Percentiles rank a stretch among this genome's conserved stretches.
Evolutionary conservation across 2,113 vertebrate species (phyloP).

Genomic region (Brachyhypopomus occidentalis): DNA sequence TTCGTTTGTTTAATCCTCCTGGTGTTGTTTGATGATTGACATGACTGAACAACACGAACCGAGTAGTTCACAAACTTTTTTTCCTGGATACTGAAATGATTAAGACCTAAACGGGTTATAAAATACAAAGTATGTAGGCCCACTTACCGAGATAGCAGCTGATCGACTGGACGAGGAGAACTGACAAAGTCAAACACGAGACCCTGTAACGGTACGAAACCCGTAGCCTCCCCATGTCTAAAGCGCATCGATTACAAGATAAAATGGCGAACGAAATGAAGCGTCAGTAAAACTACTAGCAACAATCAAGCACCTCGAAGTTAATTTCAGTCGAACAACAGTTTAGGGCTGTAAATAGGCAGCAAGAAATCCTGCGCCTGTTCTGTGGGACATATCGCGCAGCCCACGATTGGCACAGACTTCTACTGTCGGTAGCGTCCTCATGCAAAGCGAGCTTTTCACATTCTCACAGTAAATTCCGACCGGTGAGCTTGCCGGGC

Average conservation of each 20-base stretch:
- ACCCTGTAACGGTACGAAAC: conserved; percentile 91
- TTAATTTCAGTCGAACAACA: conserved; percentile 48
- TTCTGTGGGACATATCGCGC: conserved; percentile 64
- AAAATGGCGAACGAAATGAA: conserved; percentile 78
- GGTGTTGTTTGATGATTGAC: too few species aligned
- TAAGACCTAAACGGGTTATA: conserved; percentile 30
- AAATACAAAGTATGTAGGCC: conserved; percentile 21
- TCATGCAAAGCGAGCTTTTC: conserved; percentile 66
- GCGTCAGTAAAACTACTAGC: conserved; percentile 49
- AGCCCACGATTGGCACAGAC: conserved; percentile 56
- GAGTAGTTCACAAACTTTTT: conserved; percentile 40
- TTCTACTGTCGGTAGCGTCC: conserved; percentile 60
- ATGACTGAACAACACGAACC: too few species aligned
- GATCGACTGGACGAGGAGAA: conserved; percentile 86
- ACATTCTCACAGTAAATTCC: conserved; percentile 59
- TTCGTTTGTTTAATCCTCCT: too few species aligned
- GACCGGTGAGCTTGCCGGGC: not conserved
- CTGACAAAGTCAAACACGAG: conserved; percentile 89
- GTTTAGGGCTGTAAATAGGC: conserved; percentile 52
- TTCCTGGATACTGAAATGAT: not conserved
- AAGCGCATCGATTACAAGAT: conserved; percentile 87
- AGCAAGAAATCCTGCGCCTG: conserved; percentile 59
- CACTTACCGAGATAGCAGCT: conserved; percentile 92
- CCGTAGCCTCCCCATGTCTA: conserved; percentile 96
- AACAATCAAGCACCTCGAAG: conserved; percentile 43